phyloP scores from a whole-genome alignment of 1,140 invertebrate species.

The Drosophila subobscura region DNA sequence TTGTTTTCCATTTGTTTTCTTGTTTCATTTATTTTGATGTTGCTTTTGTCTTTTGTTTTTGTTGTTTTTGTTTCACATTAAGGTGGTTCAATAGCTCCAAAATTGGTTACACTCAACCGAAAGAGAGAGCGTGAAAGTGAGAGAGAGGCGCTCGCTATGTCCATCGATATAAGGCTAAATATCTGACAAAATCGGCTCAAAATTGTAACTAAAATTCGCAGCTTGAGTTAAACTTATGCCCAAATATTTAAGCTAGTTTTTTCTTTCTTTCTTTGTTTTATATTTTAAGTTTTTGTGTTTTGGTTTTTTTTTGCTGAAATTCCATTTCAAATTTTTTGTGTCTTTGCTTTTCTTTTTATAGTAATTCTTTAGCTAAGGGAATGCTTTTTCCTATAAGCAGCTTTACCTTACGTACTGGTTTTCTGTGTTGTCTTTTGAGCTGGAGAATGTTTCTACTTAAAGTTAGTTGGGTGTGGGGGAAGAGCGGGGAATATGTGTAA shows the following conservation, averaged over 20 bases:
- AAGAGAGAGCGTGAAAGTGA: too few relatives aligned
- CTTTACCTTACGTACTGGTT: conserved; percentile 57
- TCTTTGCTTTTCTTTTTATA: conserved; percentile 22
- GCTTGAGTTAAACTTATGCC: conserved; percentile 56
- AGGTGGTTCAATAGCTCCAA: conserved; percentile 79
- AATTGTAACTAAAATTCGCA: conserved; percentile 52
- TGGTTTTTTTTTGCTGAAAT: conserved; percentile 62
- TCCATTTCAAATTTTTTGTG: conserved; percentile 64
- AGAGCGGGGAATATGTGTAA: conserved; percentile 12
- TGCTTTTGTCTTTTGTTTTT: conserved; percentile 31
- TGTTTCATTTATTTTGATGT: conserved; percentile 52
- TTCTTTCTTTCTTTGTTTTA: conserved; percentile 3
- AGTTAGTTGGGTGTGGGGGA: conserved; percentile 41
- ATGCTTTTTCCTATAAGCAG: conserved; percentile 43
- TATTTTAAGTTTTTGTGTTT: conserved; percentile 4
- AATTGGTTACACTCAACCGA: conserved; percentile 62
- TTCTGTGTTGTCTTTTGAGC: conserved; percentile 57
- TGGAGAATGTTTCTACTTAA: conserved; percentile 72
- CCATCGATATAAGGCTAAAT: conserved; percentile 61
- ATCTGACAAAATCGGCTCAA: conserved; percentile 52
- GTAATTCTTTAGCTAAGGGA: conserved; percentile 55
- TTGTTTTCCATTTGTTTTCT: conserved; percentile 45
- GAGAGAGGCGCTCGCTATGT: conserved; percentile 62
- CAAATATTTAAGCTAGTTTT: conserved; percentile 67
- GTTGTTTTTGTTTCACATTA: conserved; percentile 70